Percentiles rank a stretch among this genome's conserved stretches.
Evolutionary conservation across 2,888 invertebrate species (phyloP).

Genomic region (Sarcophaga variegata): DNA sequence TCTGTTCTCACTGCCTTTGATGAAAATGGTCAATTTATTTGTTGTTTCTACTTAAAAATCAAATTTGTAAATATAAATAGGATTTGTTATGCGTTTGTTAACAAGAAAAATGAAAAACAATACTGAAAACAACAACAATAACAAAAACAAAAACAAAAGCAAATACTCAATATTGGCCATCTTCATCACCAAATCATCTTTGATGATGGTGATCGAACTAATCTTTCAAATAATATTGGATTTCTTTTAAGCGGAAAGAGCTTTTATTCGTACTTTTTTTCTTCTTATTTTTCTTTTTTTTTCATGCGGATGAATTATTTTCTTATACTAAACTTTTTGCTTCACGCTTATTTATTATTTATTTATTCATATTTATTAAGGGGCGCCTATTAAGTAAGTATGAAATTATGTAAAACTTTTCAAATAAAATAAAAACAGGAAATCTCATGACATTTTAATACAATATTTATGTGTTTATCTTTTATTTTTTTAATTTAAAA

Average conservation of each 20-base stretch:
- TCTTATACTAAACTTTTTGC: constrained; percentile 1
- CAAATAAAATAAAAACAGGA: constrained; percentile 30
- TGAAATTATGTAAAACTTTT: constrained; percentile 36
- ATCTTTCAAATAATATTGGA: constrained; percentile 56
- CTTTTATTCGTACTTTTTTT: background rate
- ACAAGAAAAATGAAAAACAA: background rate
- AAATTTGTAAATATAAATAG: constrained; percentile 59
- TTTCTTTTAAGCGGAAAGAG: constrained; percentile 33
- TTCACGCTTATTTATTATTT: constrained; percentile 35
- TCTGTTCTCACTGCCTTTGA: background rate
- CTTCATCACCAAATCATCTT: constrained; percentile 26
- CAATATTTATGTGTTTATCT: constrained; percentile 1
- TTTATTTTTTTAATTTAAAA: too few species aligned
- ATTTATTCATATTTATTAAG: constrained; percentile 29
- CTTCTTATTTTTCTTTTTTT: constrained; percentile 1
- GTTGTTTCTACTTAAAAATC: constrained; percentile 27
- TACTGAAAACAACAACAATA: background rate
- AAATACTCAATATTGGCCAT: constrained; percentile 6
- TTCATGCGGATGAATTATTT: constrained; percentile 42
- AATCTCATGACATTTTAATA: constrained; percentile 22
- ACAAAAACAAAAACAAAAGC: background rate
- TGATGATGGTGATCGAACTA: constrained; percentile 51
- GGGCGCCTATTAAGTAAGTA: background rate
- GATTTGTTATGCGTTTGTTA: constrained; percentile 36
- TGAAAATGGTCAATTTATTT: constrained; percentile 40